Conservation (phyloP, 2,113 vertebrate genomes). For the Ceyx melanurus region DNA sequence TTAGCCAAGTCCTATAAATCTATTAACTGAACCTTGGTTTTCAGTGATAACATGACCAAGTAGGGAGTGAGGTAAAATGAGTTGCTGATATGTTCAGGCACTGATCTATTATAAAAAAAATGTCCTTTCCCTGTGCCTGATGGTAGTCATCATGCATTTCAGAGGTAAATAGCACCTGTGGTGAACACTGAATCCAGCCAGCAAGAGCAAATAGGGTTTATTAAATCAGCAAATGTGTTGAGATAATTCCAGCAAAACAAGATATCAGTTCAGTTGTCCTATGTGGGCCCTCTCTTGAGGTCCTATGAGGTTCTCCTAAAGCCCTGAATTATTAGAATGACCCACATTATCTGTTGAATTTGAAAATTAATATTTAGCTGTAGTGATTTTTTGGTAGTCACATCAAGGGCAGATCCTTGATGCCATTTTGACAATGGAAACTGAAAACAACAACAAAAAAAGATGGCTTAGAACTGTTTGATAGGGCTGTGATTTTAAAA, state of each 20-base stretch:
- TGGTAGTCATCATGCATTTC: not conserved
- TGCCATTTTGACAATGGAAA: not conserved
- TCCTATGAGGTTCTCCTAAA: not conserved
- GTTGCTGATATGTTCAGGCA: not conserved
- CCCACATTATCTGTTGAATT: not conserved
- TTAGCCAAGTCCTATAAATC: not conserved
- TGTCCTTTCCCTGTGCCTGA: not conserved
- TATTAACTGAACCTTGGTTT: not conserved
- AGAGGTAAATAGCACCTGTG: conserved; percentile 5
- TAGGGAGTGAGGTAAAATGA: not conserved
- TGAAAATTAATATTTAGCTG: not conserved
- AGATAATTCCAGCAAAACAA: not conserved
- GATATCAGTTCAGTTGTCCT: not conserved
- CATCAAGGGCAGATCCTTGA: not conserved
- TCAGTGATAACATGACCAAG: not conserved
- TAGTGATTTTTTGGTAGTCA: not conserved
- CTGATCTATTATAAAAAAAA: not conserved
- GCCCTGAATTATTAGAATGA: not conserved
- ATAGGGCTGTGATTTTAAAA: not conserved
- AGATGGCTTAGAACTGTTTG: not conserved
- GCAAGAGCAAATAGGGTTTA: not conserved
- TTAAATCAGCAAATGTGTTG: not conserved
- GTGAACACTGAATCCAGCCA: not conserved
- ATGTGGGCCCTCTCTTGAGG: not conserved
- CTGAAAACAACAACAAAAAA: not conserved